Evolutionary conservation across 2,113 vertebrate genomes (phyloP).

Genomic region (Ondatra zibethicus): DNA sequence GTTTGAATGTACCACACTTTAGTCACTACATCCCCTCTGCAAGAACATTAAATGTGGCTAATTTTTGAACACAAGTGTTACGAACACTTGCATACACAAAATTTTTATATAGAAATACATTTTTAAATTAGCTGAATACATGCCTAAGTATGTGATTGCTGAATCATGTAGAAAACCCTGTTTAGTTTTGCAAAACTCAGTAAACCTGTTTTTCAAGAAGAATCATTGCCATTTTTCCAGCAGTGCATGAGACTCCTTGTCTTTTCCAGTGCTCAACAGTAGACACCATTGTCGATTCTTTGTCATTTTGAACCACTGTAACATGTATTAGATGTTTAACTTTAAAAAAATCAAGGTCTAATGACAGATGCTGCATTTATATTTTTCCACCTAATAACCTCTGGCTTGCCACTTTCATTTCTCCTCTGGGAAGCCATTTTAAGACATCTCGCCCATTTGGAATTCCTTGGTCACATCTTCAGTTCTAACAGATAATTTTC

Average conservation of each 20-base stretch:
- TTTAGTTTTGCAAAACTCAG: neutral
- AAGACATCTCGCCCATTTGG: neutral
- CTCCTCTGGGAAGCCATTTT: neutral
- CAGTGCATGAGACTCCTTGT: neutral
- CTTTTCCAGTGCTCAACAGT: neutral
- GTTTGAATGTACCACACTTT: neutral
- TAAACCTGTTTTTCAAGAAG: neutral
- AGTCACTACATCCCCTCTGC: neutral
- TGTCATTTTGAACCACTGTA: neutral
- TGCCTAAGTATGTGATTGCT: neutral
- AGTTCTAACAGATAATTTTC: neutral
- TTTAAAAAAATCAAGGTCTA: neutral
- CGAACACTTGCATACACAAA: neutral
- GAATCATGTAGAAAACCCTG: neutral
- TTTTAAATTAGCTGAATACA: slow-evolving; percentile 28
- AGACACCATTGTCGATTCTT: neutral
- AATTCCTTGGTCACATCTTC: neutral
- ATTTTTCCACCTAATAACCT: neutral
- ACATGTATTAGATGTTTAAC: neutral
- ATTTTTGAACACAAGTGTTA: neutral
- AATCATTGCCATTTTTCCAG: neutral
- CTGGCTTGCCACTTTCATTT: too few species aligned
- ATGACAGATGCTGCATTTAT: too few species aligned
- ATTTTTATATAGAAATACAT: neutral
- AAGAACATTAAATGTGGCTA: neutral